Evolutionary conservation across 2,113 vertebrate species (phyloP).

Genomic region (Xiphophorus couchianus): DNA sequence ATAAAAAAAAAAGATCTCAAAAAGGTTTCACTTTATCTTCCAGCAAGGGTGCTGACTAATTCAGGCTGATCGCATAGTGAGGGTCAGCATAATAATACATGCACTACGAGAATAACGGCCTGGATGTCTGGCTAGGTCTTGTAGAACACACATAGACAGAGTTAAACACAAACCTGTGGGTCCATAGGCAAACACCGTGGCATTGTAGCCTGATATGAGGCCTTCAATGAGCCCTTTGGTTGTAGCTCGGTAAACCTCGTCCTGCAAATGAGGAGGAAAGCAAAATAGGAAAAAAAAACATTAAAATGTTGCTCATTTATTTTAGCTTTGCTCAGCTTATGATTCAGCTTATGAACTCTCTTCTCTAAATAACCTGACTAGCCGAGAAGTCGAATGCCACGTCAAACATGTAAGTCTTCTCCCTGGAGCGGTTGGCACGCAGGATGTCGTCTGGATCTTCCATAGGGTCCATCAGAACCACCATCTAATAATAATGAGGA

Average conservation of each 20-base stretch:
- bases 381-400: constrained; percentile 89
- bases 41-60: constrained; percentile 5
- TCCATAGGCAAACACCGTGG: constrained; percentile 92
- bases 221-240: constrained; percentile 88
- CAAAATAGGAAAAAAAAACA: neutral
- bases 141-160: constrained; percentile 7
- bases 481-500: constrained; percentile 78
- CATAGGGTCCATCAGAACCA: constrained; percentile 91
- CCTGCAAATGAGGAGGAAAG: constrained; percentile 71
- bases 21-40: constrained; percentile 8
- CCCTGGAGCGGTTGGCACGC: constrained; percentile 86
- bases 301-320: neutral
- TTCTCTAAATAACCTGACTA: constrained; percentile 82
- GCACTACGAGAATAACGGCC: constrained; percentile 1
- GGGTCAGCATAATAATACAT: neutral
- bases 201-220: constrained; percentile 90
- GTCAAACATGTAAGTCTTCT: constrained; percentile 92
- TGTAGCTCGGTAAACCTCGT: constrained; percentile 89
- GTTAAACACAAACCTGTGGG: constrained; percentile 85
- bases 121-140: neutral
- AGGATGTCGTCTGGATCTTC: constrained; percentile 88
- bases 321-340: neutral
- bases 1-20: neutral
- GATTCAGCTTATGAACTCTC: neutral
- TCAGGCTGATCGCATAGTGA: constrained; percentile 2